Evolutionary conservation across 2,113 vertebrate genomes (phyloP).

Genomic region (Galbula dea): DNA sequence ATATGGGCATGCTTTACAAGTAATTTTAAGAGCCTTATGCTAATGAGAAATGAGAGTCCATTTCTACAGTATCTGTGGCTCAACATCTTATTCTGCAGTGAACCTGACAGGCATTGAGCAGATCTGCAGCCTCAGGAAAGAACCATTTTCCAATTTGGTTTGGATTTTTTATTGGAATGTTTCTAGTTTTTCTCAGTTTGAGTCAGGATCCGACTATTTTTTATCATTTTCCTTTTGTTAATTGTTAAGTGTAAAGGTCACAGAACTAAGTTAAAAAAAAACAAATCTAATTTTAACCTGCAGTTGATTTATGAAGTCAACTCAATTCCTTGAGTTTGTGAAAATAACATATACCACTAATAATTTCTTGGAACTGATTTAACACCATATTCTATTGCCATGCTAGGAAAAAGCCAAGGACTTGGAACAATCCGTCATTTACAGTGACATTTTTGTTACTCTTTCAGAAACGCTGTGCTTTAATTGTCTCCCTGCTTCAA

Average conservation of each 20-base stretch:
- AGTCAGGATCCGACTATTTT: not conserved
- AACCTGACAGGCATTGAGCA: not conserved
- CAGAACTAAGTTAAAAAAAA: not conserved
- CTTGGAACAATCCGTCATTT: conserved; percentile 58
- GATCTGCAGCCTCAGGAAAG: not conserved
- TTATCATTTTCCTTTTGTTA: not conserved
- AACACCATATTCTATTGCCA: conserved; percentile 26
- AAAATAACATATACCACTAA: conserved; percentile 51
- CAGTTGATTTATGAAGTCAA: conserved; percentile 45
- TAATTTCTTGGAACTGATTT: conserved; percentile 61
- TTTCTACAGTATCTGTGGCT: not conserved
- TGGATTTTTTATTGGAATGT: not conserved
- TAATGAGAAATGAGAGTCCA: not conserved
- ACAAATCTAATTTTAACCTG: conserved; percentile 10
- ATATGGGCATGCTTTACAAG: not conserved
- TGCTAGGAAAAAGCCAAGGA: conserved; percentile 60
- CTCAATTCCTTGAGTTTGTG: conserved; percentile 20
- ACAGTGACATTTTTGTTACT: conserved; percentile 66
- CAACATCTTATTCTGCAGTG: not conserved
- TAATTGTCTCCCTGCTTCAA: conserved; percentile 63
- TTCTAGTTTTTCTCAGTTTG: not conserved
- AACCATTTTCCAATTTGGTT: not conserved
- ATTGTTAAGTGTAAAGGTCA: not conserved
- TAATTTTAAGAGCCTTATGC: not conserved
- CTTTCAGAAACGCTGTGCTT: conserved; percentile 56